A percentile compares a stretch with the other conserved stretches of the same genome.
Evolutionary conservation across 2,113 vertebrate genomes (phyloP).

Genomic region (Tragelaphus strepsiceros): DNA sequence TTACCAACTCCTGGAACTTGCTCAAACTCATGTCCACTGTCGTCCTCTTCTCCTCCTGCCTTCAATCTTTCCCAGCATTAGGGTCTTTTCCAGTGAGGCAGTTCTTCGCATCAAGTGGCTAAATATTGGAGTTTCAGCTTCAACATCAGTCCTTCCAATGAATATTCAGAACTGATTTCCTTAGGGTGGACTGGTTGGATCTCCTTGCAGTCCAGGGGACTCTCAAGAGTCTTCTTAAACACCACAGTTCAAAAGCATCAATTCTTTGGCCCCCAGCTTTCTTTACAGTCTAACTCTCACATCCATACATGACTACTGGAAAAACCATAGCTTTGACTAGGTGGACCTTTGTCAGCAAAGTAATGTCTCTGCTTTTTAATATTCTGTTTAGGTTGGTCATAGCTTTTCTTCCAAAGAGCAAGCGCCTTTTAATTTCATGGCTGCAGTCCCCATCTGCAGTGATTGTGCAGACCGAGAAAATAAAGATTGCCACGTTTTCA

Average conservation of each 20-base stretch:
- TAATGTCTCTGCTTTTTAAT: neutral
- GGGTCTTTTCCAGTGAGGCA: neutral
- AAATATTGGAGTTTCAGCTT: neutral
- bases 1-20: neutral
- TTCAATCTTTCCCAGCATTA: neutral
- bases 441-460: neutral
- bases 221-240: neutral
- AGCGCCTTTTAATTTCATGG: neutral
- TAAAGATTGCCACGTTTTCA: neutral
- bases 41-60: neutral
- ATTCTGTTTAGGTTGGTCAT: neutral
- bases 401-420: neutral
- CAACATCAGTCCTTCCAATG: neutral
- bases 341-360: neutral
- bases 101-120: fast-evolving
- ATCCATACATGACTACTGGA: neutral
- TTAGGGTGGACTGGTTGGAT: neutral
- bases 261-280: neutral
- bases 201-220: neutral
- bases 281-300: neutral
- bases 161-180: neutral
- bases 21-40: neutral
- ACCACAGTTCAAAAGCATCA: neutral
- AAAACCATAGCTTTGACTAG: neutral
- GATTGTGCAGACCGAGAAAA: neutral